Percentiles rank a stretch among this genome's conserved stretches.
Conservation (phyloP, 2,113 vertebrate genomes). For the Motacilla alba region DNA sequence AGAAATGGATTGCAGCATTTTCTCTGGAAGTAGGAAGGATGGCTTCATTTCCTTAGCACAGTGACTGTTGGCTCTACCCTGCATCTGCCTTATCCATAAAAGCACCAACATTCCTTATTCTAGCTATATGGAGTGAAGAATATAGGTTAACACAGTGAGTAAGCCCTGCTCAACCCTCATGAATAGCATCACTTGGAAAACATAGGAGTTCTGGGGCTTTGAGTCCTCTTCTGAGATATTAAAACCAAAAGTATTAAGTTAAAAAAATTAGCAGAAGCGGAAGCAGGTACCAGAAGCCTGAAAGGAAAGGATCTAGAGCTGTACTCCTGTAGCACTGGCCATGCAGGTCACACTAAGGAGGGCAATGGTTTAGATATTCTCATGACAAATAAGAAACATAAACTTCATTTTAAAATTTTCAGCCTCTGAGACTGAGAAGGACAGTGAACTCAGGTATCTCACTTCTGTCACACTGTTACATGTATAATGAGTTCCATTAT, state of each 20-base stretch:
- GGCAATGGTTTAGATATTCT: rapidly evolving
- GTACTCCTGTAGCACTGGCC: neutral
- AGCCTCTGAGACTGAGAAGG: neutral
- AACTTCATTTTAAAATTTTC: neutral
- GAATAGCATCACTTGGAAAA: neutral
- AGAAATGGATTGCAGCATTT: neutral
- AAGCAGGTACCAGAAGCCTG: neutral
- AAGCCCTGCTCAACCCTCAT: neutral
- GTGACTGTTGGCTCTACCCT: neutral
- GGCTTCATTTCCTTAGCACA: neutral
- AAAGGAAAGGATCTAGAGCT: neutral
- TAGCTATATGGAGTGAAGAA: neutral
- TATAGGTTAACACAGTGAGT: neutral
- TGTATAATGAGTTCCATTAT: neutral
- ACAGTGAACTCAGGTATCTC: neutral
- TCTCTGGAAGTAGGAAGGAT: neutral
- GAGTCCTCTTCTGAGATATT: neutral
- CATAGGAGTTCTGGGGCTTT: neutral
- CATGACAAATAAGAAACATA: neutral
- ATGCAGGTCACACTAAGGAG: neutral
- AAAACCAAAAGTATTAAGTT: neutral
- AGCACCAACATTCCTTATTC: rapidly evolving
- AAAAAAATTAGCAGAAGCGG: neutral
- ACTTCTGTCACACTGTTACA: neutral
- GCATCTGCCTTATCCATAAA: neutral